Evolutionary conservation across 2,113 vertebrate species (phyloP), one percentile per base, ranked within the genome.

Genomic region (Clarias magur): DNA sequence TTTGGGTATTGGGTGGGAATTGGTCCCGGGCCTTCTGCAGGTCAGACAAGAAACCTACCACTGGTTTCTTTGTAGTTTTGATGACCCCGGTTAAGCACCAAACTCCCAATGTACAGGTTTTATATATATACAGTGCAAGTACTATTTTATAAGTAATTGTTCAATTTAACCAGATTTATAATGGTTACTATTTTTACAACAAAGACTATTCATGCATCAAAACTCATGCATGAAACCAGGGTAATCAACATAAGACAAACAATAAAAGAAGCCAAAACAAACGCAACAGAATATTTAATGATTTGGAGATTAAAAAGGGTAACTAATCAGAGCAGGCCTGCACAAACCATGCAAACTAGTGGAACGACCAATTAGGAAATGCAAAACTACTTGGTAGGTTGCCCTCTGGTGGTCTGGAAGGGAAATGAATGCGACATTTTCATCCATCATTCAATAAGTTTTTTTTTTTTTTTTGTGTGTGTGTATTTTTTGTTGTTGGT

Each of bases 341-440:
- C 48, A n/a, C 42, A 25, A 48, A 78, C 48, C 53, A 19, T 54
- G 30, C 12, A 54, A 30, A 30, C 76, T 54, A n/a, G 15, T 27
- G 30, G 4, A 34, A 80, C 8, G n/a, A 57, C 53, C 2, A 9
- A 80, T 6, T 2, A 80, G 19, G 16, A 30, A 19, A 60, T 21
- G 11, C 3, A 34, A 60, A 80, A 59, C 57, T 19, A 34, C 0
- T 4, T 80, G 6, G 1, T 17, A 59, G 27, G n/a, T 15, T 21
- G 56, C 9, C 56, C 56, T 60, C 79, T 80, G 79, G 79, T 59
- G 79, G 56, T 60, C 79, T 80, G 27, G 56, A 56, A 59, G n/a
- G 56, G n/a, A 53, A 54, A 34, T 80, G 27, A 3, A 23, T 19
- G 30, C 25, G 16, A 73, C 2, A 30, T 30, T 15, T 30, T 70